A percentile compares a stretch with the other conserved stretches of the same genome.
Conservation (phyloP, 1,140 invertebrate species). For the Eurytemora carolleeae region DNA sequence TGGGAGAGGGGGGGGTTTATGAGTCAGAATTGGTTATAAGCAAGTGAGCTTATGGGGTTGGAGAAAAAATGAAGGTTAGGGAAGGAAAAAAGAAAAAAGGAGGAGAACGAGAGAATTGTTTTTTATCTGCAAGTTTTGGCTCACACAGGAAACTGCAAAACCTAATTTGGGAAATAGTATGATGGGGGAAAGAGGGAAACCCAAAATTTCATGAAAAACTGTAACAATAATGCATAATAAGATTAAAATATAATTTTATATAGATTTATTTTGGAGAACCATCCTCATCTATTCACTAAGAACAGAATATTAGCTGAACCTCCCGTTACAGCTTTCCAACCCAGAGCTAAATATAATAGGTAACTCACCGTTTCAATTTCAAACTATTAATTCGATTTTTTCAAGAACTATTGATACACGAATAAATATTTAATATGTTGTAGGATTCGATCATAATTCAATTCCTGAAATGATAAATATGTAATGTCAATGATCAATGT, state of each 20-base stretch:
- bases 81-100: too few species aligned
- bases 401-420: too few species aligned
- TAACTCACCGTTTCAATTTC: too few species aligned
- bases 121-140: background rate
- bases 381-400: too few species aligned
- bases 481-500: too few species aligned
- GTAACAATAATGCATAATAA: background rate
- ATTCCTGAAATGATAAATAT: too few species aligned
- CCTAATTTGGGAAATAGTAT: too few species aligned
- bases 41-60: background rate
- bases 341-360: background rate
- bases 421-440: too few species aligned
- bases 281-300: background rate
- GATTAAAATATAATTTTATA: background rate
- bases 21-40: background rate
- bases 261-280: background rate
- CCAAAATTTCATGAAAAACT: background rate
- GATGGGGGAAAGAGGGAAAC: too few species aligned
- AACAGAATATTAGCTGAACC: background rate
- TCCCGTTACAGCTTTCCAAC: background rate
- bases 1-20: background rate
- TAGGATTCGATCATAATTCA: too few species aligned
- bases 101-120: too few species aligned
- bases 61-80: background rate
- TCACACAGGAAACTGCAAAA: too few species aligned